Evolutionary conservation across 2,113 vertebrate species (phyloP).

Genomic region (Tetrax tetrax): DNA sequence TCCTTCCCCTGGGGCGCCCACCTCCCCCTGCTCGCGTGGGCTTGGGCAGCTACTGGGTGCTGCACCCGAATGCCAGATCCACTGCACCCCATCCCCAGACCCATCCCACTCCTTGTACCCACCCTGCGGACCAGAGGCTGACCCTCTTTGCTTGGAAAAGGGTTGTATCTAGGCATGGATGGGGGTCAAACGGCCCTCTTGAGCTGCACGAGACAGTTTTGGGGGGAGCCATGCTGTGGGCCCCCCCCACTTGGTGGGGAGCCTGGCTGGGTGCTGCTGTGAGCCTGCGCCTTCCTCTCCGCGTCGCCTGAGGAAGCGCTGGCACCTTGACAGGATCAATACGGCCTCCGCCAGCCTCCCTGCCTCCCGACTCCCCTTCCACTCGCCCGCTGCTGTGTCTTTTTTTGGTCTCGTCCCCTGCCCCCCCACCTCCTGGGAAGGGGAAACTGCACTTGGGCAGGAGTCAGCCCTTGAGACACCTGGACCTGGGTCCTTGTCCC

Average conservation of each 20-base stretch:
- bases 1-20: not conserved
- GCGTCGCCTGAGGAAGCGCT: not conserved
- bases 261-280: not conserved
- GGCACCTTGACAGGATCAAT: constrained; percentile 61
- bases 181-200: not conserved
- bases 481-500: accelerated
- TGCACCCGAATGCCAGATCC: not conserved
- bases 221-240: not conserved
- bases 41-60: not conserved
- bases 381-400: accelerated
- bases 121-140: accelerated
- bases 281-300: accelerated
- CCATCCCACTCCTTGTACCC: not conserved
- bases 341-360: not conserved
- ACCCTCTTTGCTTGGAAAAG: not conserved
- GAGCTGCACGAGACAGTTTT: accelerated
- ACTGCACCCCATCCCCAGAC: not conserved
- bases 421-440: not conserved
- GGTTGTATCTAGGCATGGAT: accelerated
- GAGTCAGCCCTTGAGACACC: not conserved
- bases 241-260: not conserved
- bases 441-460: not conserved
- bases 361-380: not conserved
- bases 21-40: not conserved
- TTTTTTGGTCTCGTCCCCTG: not conserved